phyloP scores from a whole-genome alignment of 1,140 invertebrate genomes.

The Zaprionus capensis region DNA sequence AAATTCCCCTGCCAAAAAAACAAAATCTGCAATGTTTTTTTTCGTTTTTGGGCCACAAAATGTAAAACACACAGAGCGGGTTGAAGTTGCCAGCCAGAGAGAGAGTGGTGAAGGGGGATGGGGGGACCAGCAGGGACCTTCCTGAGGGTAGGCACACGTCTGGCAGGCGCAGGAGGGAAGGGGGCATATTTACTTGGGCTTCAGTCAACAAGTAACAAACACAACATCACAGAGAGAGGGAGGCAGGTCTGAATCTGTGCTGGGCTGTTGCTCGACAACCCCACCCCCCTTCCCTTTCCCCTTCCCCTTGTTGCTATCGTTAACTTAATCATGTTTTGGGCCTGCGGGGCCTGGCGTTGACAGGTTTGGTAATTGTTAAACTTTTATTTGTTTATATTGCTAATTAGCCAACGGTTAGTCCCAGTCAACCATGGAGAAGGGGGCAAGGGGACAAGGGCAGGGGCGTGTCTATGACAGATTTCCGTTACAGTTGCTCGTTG shows the following conservation, averaged over 20 bases:
- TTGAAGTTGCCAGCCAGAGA: too few relatives aligned
- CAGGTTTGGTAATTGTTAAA: slow-evolving; percentile 45
- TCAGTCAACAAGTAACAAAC: slow-evolving; percentile 25
- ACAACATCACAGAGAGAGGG: not conserved
- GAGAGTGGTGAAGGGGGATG: too few relatives aligned
- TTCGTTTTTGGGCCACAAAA: not conserved
- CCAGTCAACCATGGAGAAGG: not conserved
- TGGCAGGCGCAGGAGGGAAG: not conserved
- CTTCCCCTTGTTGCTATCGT: slow-evolving; percentile 8
- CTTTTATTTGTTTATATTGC: slow-evolving; percentile 65
- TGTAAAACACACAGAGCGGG: not conserved
- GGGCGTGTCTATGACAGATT: slow-evolving; percentile 28
- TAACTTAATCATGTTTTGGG: slow-evolving; percentile 4
- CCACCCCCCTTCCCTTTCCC: not conserved
- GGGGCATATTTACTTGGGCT: slow-evolving; percentile 34
- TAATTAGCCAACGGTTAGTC: slow-evolving; percentile 56
- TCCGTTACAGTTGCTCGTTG: slow-evolving; percentile 44
- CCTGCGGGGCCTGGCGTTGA: not conserved
- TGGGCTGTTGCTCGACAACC: not conserved
- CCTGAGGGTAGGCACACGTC: not conserved
- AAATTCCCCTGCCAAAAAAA: too few relatives aligned
- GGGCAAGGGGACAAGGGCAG: not conserved
- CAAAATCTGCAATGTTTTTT: not conserved
- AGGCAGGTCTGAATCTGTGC: not conserved
- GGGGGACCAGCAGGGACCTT: too few relatives aligned